phyloP scores from a whole-genome alignment of 2,797 vertebrate species.

The Heliangelus exortis region DNA sequence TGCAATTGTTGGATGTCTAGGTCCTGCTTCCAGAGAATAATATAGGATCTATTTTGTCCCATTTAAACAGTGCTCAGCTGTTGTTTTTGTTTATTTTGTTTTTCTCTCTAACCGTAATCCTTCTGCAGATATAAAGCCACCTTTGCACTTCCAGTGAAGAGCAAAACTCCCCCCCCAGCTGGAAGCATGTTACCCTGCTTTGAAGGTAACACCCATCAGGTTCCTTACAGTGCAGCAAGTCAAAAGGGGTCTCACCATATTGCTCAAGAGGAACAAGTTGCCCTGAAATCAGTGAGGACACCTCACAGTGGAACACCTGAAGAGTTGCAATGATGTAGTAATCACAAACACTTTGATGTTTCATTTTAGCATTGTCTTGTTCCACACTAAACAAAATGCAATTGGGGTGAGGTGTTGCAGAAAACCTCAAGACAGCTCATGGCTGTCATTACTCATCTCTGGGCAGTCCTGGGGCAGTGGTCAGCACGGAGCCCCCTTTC shows the following conservation, averaged over 20 bases:
- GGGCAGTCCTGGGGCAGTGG: not conserved
- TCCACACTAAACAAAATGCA: not conserved
- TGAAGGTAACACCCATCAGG: not conserved
- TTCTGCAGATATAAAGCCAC: not conserved
- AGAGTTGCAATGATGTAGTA: not conserved
- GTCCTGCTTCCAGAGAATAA: not conserved
- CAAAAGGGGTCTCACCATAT: not conserved
- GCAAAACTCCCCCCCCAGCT: not conserved
- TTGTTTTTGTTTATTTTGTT: not conserved
- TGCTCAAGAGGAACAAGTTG: not conserved
- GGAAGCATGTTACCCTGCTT: not conserved
- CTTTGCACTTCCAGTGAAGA: not conserved
- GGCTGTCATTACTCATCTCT: not conserved
- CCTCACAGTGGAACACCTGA: not conserved
- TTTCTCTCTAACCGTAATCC: not conserved
- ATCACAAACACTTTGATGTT: not conserved
- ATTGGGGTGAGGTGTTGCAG: not conserved
- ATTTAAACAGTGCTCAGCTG: not conserved
- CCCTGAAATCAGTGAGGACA: not conserved
- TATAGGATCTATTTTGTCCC: not conserved
- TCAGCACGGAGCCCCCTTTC: not conserved
- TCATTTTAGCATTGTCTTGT: rapidly evolving
- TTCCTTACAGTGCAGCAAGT: not conserved
- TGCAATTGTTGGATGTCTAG: not conserved
- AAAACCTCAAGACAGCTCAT: not conserved